Evolutionary conservation across 1,140 invertebrate genomes (phyloP), one percentile per base, ranked within the genome.

Genomic region (Oscheius sp.): DNA sequence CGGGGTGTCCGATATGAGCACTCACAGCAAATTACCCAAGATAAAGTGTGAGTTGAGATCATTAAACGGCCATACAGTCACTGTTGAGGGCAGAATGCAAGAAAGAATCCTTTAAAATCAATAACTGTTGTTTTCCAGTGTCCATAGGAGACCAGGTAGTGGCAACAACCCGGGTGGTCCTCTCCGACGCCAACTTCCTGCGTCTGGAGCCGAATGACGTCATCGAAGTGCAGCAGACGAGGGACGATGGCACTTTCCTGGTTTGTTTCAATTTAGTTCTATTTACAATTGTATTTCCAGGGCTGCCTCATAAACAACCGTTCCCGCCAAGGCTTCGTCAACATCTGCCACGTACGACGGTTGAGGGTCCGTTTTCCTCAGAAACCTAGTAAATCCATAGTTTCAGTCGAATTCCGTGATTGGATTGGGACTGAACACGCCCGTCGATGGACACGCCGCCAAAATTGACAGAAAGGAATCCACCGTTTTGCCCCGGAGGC

Each of bases 401-500:
- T n/a, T n/a, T n/a, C n/a, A n/a, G n/a, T n/a, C n/a, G n/a, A n/a
- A n/a, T n/a, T n/a, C n/a, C n/a, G n/a, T n/a, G n/a, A n/a, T n/a
- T n/a, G n/a, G n/a, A n/a, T n/a, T n/a, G n/a, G n/a, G n/a, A 7
- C 59, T 62, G 28, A 31, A 7, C 10, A 32, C 59, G 26, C 59
- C 59, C 59, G 29, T 62, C 3, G 28, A 63, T 31, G 23, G n/a
- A 13, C n/a, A n/a, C 18, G 18, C 42, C 42, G 18, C 42, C 15
- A 63, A 63, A n/a, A 63, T 63, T 26, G 7, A 35, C 18, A 10
- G 71, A 10, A 69, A 58, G 23, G 71, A 68, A 26, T 73, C 71
- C n/a, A 73, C 71, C 15, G 71, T 68, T 10, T 45, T 68, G 36
- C 67, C 71, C 29, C 31, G 61, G 23, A 63, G 61, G 61, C 61